Evolutionary conservation across 2,888 invertebrate genomes (phyloP), one percentile per base, ranked within the genome.

Genomic region (Stenoptilia bipunctidactyla): DNA sequence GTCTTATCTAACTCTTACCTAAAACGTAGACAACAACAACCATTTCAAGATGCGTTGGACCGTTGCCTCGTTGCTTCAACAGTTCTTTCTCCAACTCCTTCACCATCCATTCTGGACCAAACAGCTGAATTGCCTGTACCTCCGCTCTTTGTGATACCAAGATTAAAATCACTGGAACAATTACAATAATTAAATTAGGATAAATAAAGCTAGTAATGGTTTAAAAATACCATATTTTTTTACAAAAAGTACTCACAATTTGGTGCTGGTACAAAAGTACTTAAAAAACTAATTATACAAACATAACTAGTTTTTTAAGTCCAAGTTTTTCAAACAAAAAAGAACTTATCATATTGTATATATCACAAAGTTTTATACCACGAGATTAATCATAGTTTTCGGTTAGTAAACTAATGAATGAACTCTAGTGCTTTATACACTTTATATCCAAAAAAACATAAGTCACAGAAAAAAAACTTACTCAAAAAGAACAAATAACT

Each of bases 401-500:
- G n/a, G n/a, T n/a, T n/a, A n/a, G n/a, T n/a, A n/a, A n/a, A n/a
- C n/a, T n/a, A n/a, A n/a, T n/a, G n/a, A n/a, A n/a, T n/a, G n/a
- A n/a, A n/a, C n/a, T n/a, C n/a, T n/a, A n/a, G n/a, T n/a, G n/a
- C n/a, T n/a, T 20, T 20, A 20, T 20, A n/a, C 20, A 20, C 20
- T 20, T 20, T 20, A 20, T 3, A 20, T 20, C 4, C 20, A 20
- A 20, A 5, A 20, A 20, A 25, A 34, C 12, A n/a, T 13, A 20
- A n/a, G n/a, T n/a, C 20, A 20, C 20, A 20, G 8, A 20, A 20
- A 20, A 30, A 38, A 40, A 50, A 90, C 93, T 91, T 76, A 97
- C 97, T 85, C 45, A 98, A 85, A 70, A 97, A 98, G 79, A 95
- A 94, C 49, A 97, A 79, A 66, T 98, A 98, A 10, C 97, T 96